phyloP scores from a whole-genome alignment of 2,113 vertebrate species.

The Anoura caudifer region DNA sequence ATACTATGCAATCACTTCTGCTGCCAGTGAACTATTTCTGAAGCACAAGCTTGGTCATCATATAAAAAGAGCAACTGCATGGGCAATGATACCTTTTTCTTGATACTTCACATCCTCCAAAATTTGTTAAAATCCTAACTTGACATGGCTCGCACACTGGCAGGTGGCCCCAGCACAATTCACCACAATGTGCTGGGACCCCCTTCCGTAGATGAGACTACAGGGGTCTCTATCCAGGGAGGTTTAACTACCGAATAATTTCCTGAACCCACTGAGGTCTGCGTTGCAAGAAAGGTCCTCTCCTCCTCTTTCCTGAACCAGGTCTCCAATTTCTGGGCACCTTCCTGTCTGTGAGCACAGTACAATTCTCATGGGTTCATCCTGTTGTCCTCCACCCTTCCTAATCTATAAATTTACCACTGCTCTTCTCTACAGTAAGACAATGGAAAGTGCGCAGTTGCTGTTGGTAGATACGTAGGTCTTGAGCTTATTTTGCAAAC shows the following conservation, averaged over 20 bases:
- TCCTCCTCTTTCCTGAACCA: not conserved
- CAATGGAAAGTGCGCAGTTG: not conserved
- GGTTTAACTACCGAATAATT: not conserved
- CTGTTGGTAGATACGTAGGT: constrained; percentile 86
- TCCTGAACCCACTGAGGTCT: not conserved
- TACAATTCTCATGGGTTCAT: not conserved
- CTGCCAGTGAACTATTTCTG: not conserved
- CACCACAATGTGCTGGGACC: not conserved
- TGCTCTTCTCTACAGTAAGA: not conserved
- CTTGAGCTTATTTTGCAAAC: constrained; percentile 74
- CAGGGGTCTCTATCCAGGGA: not conserved
- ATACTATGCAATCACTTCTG: not conserved
- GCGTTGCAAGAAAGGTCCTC: not conserved
- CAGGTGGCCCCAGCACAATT: not conserved
- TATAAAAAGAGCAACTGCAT: not conserved
- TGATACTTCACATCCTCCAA: not conserved
- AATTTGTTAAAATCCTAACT: not conserved
- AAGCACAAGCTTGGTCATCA: not conserved
- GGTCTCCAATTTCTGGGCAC: not conserved
- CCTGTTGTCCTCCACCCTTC: not conserved
- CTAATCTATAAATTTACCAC: not conserved
- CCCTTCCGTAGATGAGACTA: not conserved
- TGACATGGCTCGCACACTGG: not conserved
- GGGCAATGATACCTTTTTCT: not conserved
- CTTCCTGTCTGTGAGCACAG: not conserved